These are phyloP conservation scores for Aphelenchoides avenae DNA, from an alignment of 1,140 invertebrate genomes.

Conservation along the genomic window DNA sequence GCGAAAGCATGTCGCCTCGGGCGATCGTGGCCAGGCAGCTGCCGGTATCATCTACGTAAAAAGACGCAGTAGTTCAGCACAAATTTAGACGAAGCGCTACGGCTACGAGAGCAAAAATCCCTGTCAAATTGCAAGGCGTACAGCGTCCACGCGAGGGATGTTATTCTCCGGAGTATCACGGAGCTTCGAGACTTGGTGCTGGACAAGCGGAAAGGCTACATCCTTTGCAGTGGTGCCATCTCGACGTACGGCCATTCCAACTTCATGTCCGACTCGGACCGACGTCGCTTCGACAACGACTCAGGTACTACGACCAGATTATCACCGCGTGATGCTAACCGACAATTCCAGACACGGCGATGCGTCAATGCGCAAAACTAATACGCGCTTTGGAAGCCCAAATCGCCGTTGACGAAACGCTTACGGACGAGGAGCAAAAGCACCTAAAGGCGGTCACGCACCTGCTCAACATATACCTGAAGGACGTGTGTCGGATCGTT, in stretches of 20 bases:
- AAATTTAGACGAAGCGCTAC: too few species aligned
- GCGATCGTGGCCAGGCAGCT: too few species aligned
- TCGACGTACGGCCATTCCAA: conserved; percentile 37
- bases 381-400: conserved; percentile 31
- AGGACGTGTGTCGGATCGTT: conserved; percentile 45
- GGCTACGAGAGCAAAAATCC: too few species aligned
- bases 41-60: too few species aligned
- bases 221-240: conserved; percentile 38
- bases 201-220: conserved; percentile 43
- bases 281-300: conserved; percentile 39
- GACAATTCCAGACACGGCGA: conserved; percentile 36
- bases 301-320: conserved; percentile 24
- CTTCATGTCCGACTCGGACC: conserved; percentile 43
- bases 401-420: conserved; percentile 26
- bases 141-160: conserved; percentile 30
- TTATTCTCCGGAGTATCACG: conserved; percentile 36
- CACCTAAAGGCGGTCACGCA: conserved; percentile 30
- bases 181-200: conserved; percentile 48
- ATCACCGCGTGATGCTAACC: background rate
- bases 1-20: background rate
- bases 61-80: too few species aligned
- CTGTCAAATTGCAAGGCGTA: conserved; percentile 34
- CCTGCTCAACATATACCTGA: conserved; percentile 39
- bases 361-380: conserved; percentile 39
- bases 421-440: conserved; percentile 26